Conservation (phyloP, 2,797 vertebrate species). For the Melanogrammus aeglefinus region DNA sequence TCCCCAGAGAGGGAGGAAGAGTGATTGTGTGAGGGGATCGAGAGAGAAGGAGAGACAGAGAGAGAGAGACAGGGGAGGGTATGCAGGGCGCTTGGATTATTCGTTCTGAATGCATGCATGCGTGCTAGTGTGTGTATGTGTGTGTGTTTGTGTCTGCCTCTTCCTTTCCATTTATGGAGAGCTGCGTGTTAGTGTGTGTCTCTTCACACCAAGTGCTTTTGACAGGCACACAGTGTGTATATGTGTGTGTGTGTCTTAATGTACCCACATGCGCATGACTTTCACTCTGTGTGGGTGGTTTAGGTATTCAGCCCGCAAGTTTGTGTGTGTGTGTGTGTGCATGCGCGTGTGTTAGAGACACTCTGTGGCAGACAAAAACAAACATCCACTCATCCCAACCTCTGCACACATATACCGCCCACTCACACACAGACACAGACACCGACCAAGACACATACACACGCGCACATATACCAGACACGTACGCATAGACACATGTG, state of each 20-base stretch:
- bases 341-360: constrained; percentile 44
- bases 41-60: constrained; percentile 13
- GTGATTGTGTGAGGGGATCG: not conserved
- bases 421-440: constrained; percentile 29
- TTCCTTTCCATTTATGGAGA: constrained; percentile 66
- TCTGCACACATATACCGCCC: constrained; percentile 31
- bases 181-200: constrained; percentile 65
- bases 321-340: constrained; percentile 28
- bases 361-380: constrained; percentile 69
- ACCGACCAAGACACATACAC: constrained; percentile 19
- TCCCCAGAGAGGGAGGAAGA: not conserved
- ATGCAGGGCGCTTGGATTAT: constrained; percentile 49
- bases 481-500: constrained; percentile 28
- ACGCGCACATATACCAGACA: constrained; percentile 5
- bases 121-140: constrained; percentile 37
- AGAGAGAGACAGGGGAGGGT: constrained; percentile 10
- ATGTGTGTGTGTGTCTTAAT: constrained; percentile 30
- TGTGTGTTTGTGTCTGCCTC: constrained; percentile 50
- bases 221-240: constrained; percentile 37
- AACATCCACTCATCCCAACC: constrained; percentile 66
- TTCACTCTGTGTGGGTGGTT: constrained; percentile 65
- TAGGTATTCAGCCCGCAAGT: constrained; percentile 60
- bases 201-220: constrained; percentile 56
- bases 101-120: constrained; percentile 60
- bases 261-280: constrained; percentile 61